These are phyloP conservation scores for Anthopleura sola DNA, from an alignment of 64 coral and sea anemone genomes.

Conservation along the genomic window DNA sequence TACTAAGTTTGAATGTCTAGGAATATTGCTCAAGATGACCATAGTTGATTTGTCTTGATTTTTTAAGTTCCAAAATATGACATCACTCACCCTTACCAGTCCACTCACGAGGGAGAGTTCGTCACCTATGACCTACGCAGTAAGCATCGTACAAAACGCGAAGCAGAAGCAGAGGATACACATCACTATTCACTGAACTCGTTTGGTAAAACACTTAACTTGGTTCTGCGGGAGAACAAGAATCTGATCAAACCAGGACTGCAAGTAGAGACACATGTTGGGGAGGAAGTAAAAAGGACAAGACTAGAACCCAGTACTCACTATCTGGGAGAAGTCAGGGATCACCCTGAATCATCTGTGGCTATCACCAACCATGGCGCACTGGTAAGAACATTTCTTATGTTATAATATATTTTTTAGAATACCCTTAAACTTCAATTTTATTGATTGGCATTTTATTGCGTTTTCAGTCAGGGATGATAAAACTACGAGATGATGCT, in stretches of 20 bases:
- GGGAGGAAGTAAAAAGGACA: slow-evolving; percentile 19
- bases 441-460: no score
- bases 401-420: background rate
- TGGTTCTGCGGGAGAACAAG: slow-evolving; percentile 33
- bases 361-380: slow-evolving; percentile 49
- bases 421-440: no score
- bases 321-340: slow-evolving; percentile 33
- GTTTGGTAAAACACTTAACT: slow-evolving; percentile 48
- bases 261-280: slow-evolving; percentile 30
- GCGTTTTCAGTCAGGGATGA: slow-evolving; percentile 28
- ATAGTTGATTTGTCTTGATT: background rate
- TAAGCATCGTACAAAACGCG: slow-evolving; percentile 1
- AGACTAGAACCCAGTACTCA: slow-evolving; percentile 8
- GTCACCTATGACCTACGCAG: background rate
- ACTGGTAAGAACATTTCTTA: slow-evolving; percentile 27
- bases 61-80: slow-evolving; percentile 47
- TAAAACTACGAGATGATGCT: slow-evolving; percentile 7
- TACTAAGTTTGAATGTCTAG: no score
- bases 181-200: slow-evolving; percentile 46
- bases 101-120: slow-evolving; percentile 26
- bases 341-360: slow-evolving; percentile 46
- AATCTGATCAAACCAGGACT: slow-evolving; percentile 34
- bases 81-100: slow-evolving; percentile 30
- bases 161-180: background rate
- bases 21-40: no score